phyloP scores from a whole-genome alignment of 2,113 vertebrate genomes.

The Oncorhynchus clarkii region DNA sequence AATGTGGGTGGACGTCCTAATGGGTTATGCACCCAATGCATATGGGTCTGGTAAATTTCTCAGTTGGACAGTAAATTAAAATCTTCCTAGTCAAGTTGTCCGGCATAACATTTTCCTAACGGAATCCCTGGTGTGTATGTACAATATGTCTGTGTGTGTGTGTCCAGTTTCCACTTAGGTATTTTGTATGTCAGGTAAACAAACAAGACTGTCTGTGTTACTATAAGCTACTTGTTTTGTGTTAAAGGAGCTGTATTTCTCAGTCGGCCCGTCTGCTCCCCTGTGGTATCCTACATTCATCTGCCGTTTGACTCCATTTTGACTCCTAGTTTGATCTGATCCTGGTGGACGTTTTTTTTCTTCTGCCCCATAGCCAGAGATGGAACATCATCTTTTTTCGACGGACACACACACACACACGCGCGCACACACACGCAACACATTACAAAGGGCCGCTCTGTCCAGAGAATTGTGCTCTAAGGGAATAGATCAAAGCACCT shows the following conservation, averaged over 20 bases:
- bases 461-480: neutral
- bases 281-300: constrained; percentile 21
- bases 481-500: constrained; percentile 17
- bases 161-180: neutral
- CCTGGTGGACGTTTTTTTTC: constrained; percentile 12
- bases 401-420: constrained; percentile 7
- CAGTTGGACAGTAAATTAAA: no score
- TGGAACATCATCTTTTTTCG: constrained; percentile 4
- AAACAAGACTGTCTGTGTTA: no score
- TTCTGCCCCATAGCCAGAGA: constrained; percentile 28
- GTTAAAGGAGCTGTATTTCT: no score
- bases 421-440: constrained; percentile 7
- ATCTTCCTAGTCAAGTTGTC: no score
- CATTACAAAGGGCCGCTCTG: neutral
- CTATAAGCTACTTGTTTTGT: no score
- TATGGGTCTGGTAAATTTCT: no score
- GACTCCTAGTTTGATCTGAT: constrained; percentile 16
- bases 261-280: neutral
- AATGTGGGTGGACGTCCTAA: no score
- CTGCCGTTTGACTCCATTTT: constrained; percentile 2
- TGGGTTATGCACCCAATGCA: no score
- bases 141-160: constrained; percentile 2
- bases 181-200: no score
- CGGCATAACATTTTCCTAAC: no score
- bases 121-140: neutral